Evolutionary conservation across 2,797 vertebrate species (phyloP), one percentile per base, ranked within the genome.

Genomic region (Hemibagrus guttatus): DNA sequence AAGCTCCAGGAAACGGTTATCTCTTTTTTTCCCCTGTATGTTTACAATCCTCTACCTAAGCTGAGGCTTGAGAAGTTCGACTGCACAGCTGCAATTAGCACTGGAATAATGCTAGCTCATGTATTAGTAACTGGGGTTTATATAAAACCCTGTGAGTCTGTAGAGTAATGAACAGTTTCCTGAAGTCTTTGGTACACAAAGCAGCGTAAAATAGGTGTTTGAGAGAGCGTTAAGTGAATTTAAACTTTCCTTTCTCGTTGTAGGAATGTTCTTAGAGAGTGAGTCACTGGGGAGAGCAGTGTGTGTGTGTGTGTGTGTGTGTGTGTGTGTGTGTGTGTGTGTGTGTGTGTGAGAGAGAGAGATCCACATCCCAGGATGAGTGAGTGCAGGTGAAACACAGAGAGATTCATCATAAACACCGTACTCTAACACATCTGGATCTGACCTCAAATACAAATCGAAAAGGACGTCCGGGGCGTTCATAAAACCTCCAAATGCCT

Each of bases 401-500:
- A 71, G 16, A 7, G 23, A 39, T 5, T 61, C 35, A 84, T 46
- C 23, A 6, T n/a, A 59, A 81, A 35, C 26, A n/a, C 78, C 19
- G 26, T 49, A 21, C 9, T 64, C 39, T 39, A n/a, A 75, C 11
- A 79, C 54, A 64, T 84, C 86, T 84, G 82, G 82, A 56, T 74
- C 83, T 26, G n/a, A 87, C 76, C 58, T 74, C 68, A 59, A 61
- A 84, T 79, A 49, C 68, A 80, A 63, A 84, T 75, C 28, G 59
- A 49, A 78, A 61, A 23, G 59, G 6, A 80, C 39, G 11, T 11
- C 42, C 4, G 3, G 3, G 35, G 46, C 42, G 16, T 84, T 35
- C 75, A 81, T 46, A 84, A 87, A 85, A 31, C 31, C 83, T 85
- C 58, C 46, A 31, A 46, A 66, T 87, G 84, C 83, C 87, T 81